A percentile compares a stretch with the other conserved stretches of the same genome.
These are phyloP conservation scores for Eupsilia transversa DNA, from an alignment of 2,888 invertebrate genomes.

Conservation along the genomic window DNA sequence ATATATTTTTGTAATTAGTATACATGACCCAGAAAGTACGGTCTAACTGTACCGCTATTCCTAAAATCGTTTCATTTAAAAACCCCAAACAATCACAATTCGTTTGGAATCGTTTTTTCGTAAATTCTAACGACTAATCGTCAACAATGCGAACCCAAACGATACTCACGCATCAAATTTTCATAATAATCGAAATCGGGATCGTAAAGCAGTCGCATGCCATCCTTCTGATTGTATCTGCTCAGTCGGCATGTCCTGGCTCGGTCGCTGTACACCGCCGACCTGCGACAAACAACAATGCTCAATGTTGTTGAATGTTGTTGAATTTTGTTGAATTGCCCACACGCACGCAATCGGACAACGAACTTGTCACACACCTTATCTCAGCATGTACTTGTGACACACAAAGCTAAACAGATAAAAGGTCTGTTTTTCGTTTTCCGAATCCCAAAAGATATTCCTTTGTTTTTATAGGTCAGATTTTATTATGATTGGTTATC, in stretches of 20 bases:
- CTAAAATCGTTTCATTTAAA: neutral
- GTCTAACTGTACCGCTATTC: too few species aligned
- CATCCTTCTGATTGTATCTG: constrained; percentile 96
- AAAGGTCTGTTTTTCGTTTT: constrained; percentile 43
- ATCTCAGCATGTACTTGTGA: constrained; percentile 53
- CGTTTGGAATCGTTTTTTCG: constrained; percentile 18
- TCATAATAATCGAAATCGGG: constrained; percentile 98
- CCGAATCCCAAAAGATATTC: constrained; percentile 25
- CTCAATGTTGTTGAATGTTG: constrained; percentile 33
- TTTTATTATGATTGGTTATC: constrained; percentile 53
- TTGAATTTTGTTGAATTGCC: constrained; percentile 52
- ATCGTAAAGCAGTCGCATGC: constrained; percentile 96
- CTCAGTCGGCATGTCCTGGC: constrained; percentile 96
- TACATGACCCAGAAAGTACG: constrained; percentile 19
- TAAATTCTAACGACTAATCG: constrained; percentile 27
- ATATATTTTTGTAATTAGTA: neutral
- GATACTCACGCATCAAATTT: constrained; percentile 96
- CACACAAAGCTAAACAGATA: constrained; percentile 50
- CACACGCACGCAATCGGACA: constrained; percentile 63
- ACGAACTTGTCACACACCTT: constrained; percentile 59
- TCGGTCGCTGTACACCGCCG: constrained; percentile 96
- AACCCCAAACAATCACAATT: constrained; percentile 15
- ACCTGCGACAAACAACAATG: constrained; percentile 86
- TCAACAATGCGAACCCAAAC: constrained; percentile 44
- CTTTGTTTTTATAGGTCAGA: constrained; percentile 60